Base-by-base conservation (phyloP, 2,888 invertebrate species). In the Rhagium mordax region DNA sequence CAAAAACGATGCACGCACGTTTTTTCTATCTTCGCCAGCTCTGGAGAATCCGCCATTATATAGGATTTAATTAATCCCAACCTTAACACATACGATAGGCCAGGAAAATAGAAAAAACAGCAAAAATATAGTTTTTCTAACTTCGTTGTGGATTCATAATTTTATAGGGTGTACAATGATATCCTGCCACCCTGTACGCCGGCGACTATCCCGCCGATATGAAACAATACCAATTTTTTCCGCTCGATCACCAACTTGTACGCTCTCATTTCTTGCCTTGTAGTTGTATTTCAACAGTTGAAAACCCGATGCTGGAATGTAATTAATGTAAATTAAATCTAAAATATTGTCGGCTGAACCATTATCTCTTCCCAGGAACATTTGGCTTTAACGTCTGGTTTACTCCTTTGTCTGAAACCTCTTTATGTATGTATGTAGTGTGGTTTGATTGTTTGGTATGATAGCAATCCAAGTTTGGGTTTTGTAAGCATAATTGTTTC, bases 301-400 rank as follows among this genome's bases (percentile, higher is more conserved):
- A 51, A 51, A 51, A 16, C 20, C 51, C 18, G 20, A 51, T 20
- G 41, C 57, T 24, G 65, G 65, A 49, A 65, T 49, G 65, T 65
- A 65, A 65, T 65, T 65, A 65, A 65, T 65, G 65, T 65, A 65
- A 65, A 65, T 65, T 65, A 49, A 65, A 51, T 65, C 65, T 65
- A 65, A 65, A 65, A 65, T 65, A 65, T 65, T 65, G 65, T 29
- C 33, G 65, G 49, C 29, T 29, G 49, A 29, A 51, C 29, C 65
- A 49, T 49, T 65, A 65, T 65, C 65, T 65, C 16, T 49, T 53
- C 65, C 51, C 27, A 51, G 65, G 65, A 65, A 65, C 65, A 65
- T 65, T 65, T 29, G 51, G 65, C 65, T 51, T 51, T 27, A 59
- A 65, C 65, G 65, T 51, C 65, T 65, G 62, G 48, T 49, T 62